Evolutionary conservation across 2,888 invertebrate genomes (phyloP).

Genomic region (Gasteruption jaculator): DNA sequence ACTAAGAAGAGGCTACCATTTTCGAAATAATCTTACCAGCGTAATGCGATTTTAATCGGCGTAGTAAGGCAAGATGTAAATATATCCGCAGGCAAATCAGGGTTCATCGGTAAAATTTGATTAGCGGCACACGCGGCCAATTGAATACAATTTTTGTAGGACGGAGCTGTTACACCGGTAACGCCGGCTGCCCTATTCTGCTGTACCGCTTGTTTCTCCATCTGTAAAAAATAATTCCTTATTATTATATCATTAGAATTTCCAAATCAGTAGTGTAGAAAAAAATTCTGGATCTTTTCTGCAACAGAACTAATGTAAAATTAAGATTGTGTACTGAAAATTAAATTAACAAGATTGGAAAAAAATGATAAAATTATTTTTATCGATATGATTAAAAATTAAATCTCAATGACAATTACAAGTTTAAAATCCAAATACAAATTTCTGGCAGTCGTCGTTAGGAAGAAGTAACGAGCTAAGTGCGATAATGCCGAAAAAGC

Average conservation of each 20-base stretch:
- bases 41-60: conserved; percentile 92
- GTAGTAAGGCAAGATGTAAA: conserved; percentile 98
- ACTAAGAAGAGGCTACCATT: too few relatives aligned
- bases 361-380: conserved; percentile 9
- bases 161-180: conserved; percentile 52
- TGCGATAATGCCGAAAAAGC: too few relatives aligned
- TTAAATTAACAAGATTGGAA: background rate
- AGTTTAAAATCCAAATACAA: too few relatives aligned
- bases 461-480: too few relatives aligned
- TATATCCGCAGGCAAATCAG: conserved; percentile 93
- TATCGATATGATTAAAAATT: too few relatives aligned
- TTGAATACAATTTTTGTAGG: conserved; percentile 90
- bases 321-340: background rate
- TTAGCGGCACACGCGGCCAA: conserved; percentile 92
- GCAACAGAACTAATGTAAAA: background rate
- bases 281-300: background rate
- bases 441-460: too few relatives aligned
- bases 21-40: conserved; percentile 70
- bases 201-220: conserved; percentile 43
- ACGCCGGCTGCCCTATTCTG: conserved; percentile 45
- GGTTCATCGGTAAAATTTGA: conserved; percentile 94
- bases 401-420: too few relatives aligned
- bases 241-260: background rate
- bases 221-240: conserved; percentile 25
- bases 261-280: background rate